Evolutionary conservation across 2,888 invertebrate species (phyloP).

Genomic region (Cetonia aurata): DNA sequence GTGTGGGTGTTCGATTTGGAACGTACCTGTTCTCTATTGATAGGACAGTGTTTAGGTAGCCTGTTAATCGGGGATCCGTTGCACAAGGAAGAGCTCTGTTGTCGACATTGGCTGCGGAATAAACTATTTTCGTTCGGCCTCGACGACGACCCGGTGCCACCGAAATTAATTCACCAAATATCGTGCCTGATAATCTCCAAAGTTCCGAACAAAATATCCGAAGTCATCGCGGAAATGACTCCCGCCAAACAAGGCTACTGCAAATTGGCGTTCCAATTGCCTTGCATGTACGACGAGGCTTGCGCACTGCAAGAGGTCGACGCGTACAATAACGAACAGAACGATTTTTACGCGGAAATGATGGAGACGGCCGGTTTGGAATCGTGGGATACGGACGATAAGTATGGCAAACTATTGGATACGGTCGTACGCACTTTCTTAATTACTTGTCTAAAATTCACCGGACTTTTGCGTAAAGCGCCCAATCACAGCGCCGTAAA

Average conservation of each 20-base stretch:
- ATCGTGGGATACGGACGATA: conserved; percentile 69
- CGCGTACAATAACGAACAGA: conserved; percentile 40
- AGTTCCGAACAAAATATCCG: conserved; percentile 49
- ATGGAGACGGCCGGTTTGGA: conserved; percentile 64
- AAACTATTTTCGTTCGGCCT: conserved; percentile 64
- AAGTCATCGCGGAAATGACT: conserved; percentile 47
- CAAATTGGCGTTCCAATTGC: conserved; percentile 60
- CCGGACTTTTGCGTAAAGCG: conserved; percentile 66
- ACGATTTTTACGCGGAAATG: conserved; percentile 62
- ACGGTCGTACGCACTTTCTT: conserved; percentile 67
- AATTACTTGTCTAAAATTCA: conserved; percentile 69
- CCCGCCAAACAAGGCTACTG: conserved; percentile 56
- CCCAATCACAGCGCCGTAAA: conserved; percentile 58
- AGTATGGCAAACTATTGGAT: conserved; percentile 66
- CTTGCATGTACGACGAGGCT: conserved; percentile 62
- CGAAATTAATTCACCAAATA: conserved; percentile 52
- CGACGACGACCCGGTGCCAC: conserved; percentile 53
- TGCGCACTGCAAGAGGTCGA: conserved; percentile 56
- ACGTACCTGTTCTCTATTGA: conserved; percentile 71
- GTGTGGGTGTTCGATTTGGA: conserved; percentile 74
- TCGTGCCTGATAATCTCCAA: conserved; percentile 51
- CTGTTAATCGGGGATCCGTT: conserved; percentile 69
- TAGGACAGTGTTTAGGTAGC: conserved; percentile 72
- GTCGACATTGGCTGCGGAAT: conserved; percentile 67
- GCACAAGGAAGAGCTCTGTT: conserved; percentile 65